A percentile compares a stretch with the other conserved stretches of the same genome.
Evolutionary conservation across 1,140 invertebrate genomes (phyloP).

Genomic region (Bombus confusus): DNA sequence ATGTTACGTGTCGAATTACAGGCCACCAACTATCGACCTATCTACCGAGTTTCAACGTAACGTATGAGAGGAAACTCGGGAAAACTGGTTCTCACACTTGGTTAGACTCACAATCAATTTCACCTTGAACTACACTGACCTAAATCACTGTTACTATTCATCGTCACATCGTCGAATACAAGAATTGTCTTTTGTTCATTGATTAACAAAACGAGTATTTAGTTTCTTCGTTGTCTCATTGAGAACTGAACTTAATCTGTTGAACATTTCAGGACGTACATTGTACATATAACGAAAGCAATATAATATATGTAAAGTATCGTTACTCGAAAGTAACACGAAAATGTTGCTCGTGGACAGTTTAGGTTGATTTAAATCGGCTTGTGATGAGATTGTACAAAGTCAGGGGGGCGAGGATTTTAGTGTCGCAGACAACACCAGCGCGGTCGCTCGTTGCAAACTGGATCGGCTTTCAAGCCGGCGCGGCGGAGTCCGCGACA

Average conservation of each 20-base stretch:
- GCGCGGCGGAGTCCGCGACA: conserved; percentile 46
- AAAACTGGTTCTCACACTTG: conserved; percentile 18
- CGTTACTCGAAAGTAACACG: neutral
- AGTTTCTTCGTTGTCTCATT: neutral
- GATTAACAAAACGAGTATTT: neutral
- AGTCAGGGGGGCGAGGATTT: neutral
- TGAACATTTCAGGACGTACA: neutral
- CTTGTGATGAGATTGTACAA: neutral
- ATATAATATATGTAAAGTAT: no score
- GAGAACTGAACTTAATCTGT: neutral
- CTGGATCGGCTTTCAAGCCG: conserved; percentile 59
- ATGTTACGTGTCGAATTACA: neutral
- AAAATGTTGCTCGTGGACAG: neutral
- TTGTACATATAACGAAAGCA: no score
- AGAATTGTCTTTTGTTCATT: neutral
- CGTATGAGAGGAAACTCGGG: conserved; percentile 6
- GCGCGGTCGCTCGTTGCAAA: conserved; percentile 60
- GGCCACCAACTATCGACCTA: conserved; percentile 5
- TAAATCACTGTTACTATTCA: conserved; percentile 19
- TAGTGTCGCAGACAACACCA: conserved; percentile 15
- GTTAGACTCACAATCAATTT: neutral
- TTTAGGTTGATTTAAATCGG: neutral
- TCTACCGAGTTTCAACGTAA: conserved; percentile 9
- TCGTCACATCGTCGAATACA: neutral
- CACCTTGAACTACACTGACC: conserved; percentile 50